Base-by-base conservation (phyloP, 2,888 invertebrate species). In the Perizoma affinitatum region DNA sequence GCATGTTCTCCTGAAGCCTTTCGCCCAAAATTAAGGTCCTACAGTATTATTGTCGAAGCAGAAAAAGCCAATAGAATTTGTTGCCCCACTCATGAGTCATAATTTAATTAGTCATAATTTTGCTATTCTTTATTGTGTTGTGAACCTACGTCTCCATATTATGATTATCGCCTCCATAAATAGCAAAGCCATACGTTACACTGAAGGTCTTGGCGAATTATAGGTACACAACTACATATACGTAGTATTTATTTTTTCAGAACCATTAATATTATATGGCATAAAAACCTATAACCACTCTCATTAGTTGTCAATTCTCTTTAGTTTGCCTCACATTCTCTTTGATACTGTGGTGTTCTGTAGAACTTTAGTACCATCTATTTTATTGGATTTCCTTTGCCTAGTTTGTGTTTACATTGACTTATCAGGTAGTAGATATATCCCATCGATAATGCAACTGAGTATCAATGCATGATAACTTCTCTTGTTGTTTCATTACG, bases 91-190 rank as follows among this genome's bases (percentile, higher is more conserved):
- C 36, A 8, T 48, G 47, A 43, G 49, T 55, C 55, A 49, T 55
- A n/a, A n/a, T n/a, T n/a, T n/a, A 7, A n/a, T 49, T 56, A 43
- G 49, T 55, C 55, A 49, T 55, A 7, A n/a, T 49, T 56, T 56
- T 50, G 50, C 42, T 47, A 55, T 48, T 55, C 41, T 38, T 43
- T 56, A 22, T 50, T 57, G 36, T 22, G 22, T 22, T 22, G 22
- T 22, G 22, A 22, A 40, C 52, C 11, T 42, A 52, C 50, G 45
- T 44, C 49, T 45, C 35, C 41, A 43, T 47, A 40, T 43, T 57
- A 55, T 54, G 62, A 51, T 62, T 62, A 62, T 55, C 58, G 50
- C 11, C 11, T 52, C 54, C 54, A 22, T 58, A 33, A 55, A 55
- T 51, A 58, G 47, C 49, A 61, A 53, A 47, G 42, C 50, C 45